Conservation (phyloP, 1,140 invertebrate genomes). For the Eufriesea mexicana region DNA sequence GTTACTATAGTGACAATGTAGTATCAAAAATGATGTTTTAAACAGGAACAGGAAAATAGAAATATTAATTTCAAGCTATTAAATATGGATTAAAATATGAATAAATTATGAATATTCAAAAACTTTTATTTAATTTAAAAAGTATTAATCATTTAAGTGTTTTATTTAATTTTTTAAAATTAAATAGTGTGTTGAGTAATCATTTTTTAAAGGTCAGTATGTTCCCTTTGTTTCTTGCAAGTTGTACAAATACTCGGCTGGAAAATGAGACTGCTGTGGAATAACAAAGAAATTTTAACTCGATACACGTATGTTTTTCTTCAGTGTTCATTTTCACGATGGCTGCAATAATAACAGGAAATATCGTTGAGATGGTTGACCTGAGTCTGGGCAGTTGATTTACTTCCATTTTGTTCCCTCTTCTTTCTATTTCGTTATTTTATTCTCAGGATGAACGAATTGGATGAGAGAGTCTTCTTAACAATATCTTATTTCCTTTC, state of each 20-base stretch:
- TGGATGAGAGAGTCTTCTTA: neutral
- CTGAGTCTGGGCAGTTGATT: neutral
- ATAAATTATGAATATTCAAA: too few relatives aligned
- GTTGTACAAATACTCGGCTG: neutral
- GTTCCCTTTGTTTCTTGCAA: neutral
- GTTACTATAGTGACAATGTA: too few relatives aligned
- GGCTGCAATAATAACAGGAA: neutral
- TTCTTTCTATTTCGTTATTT: neutral
- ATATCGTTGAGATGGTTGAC: neutral
- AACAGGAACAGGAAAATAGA: too few relatives aligned
- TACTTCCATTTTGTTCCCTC: neutral
- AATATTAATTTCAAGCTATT: too few relatives aligned
- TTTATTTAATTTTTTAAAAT: too few relatives aligned
- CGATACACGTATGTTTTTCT: neutral
- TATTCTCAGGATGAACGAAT: neutral
- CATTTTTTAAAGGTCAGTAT: neutral
- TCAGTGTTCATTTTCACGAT: neutral
- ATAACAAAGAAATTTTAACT: neutral
- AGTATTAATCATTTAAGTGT: too few relatives aligned
- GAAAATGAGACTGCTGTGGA: neutral
- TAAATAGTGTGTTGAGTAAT: neutral
- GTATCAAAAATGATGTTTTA: too few relatives aligned
- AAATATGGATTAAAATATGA: too few relatives aligned
- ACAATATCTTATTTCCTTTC: too few relatives aligned
- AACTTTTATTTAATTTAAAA: too few relatives aligned